A percentile compares a stretch with the other conserved stretches of the same genome.
Conservation (phyloP, 2,797 vertebrate species). For the Protosalanx chinensis region DNA sequence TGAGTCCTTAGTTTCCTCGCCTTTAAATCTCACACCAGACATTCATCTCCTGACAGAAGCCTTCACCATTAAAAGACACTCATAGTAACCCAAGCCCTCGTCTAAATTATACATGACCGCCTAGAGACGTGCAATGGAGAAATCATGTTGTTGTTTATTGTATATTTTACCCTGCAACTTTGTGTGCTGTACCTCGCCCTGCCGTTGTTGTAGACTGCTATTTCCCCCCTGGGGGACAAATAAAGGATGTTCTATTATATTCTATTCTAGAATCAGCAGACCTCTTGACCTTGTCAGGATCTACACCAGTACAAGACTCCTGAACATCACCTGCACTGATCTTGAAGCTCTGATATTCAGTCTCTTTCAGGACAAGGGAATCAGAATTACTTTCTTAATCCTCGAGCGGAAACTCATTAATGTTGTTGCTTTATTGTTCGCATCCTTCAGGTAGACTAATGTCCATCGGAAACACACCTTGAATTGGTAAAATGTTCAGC, state of each 20-base stretch:
- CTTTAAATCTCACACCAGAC: conserved; percentile 15
- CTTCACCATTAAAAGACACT: not conserved
- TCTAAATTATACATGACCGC: not conserved
- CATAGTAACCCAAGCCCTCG: not conserved
- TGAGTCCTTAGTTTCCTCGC: conserved; percentile 50
- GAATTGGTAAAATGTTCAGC: no score
- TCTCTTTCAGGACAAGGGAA: not conserved
- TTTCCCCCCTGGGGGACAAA: no score
- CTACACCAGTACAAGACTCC: not conserved
- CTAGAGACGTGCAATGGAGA: no score
- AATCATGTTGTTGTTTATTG: not conserved
- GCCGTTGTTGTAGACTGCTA: no score
- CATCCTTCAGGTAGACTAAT: no score
- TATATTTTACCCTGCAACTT: no score
- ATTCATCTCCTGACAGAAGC: not conserved
- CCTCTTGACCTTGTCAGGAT: conserved; percentile 1
- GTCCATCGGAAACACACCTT: no score
- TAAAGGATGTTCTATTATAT: no score
- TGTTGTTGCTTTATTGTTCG: no score
- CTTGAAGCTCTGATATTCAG: conserved; percentile 7
- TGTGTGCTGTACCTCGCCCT: no score
- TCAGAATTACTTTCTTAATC: no score
- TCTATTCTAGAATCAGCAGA: not conserved
- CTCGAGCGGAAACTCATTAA: no score
- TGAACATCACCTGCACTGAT: conserved; percentile 4